These are phyloP conservation scores for Zophobas morio DNA, from an alignment of 1,140 invertebrate species.

Conservation along the genomic window DNA sequence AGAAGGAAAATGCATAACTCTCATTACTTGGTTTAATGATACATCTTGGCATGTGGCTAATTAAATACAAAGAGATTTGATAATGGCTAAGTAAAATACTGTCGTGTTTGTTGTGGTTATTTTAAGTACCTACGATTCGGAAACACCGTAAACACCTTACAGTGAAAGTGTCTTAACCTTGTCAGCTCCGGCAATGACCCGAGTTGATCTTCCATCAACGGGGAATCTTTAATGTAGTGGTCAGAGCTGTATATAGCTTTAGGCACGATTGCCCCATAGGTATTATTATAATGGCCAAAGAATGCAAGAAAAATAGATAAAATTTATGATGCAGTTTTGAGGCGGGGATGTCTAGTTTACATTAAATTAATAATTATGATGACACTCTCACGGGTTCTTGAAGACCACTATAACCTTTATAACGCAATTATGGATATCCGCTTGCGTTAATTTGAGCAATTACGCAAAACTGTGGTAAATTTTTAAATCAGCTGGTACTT, in stretches of 20 bases:
- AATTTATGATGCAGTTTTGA: constrained; percentile 15
- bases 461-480: neutral
- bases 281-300: neutral
- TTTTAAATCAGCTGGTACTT: neutral
- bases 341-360: neutral
- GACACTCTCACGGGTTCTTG: constrained; percentile 9
- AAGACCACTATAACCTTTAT: neutral
- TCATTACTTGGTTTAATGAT: constrained; percentile 26
- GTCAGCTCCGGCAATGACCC: constrained; percentile 28
- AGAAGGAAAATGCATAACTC: constrained; percentile 7
- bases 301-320: constrained; percentile 14
- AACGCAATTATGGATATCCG: neutral
- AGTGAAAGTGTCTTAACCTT: constrained; percentile 37
- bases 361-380: constrained; percentile 6
- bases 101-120: constrained; percentile 4
- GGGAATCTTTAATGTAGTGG: constrained; percentile 36
- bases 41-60: constrained; percentile 5
- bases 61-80: constrained; percentile 1
- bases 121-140: constrained; percentile 24
- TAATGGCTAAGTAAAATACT: constrained; percentile 18
- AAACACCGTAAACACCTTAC: constrained; percentile 31
- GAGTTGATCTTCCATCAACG: constrained; percentile 29
- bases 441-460: constrained; percentile 3
- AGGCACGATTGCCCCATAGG: constrained; percentile 15
- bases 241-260: constrained; percentile 10